Base-by-base conservation (phyloP, 2,797 vertebrate species). In the Typhlichthys eigenmanni region DNA sequence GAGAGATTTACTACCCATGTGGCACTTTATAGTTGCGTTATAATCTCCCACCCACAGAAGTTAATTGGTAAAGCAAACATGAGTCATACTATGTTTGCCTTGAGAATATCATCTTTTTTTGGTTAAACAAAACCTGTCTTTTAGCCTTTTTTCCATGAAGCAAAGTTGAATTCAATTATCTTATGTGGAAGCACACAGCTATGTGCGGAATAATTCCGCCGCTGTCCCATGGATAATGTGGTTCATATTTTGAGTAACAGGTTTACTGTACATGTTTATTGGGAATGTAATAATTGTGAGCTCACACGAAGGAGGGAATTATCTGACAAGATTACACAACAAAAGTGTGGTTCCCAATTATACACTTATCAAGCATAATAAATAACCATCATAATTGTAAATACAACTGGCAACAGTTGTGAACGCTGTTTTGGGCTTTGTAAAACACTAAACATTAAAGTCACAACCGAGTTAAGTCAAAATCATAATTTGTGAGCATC, bases 1-100 rank as follows among this genome's bases (percentile, higher is more conserved):
- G 47, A 71, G 47, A 71, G 69, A 80, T 84, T 85, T 79, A 86
- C 57, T 68, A 45, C 74, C 58, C 72, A 82, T 78, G 56, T 81
- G 76, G 70, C 57, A 66, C 68, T 81, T 83, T 34, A 72, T 10
- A 74, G 68, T 32, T 9, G 1, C 11, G 8, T 55, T 57, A 45
- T 66, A 64, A 58, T 68, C 45, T 56, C 66, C 56, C 54, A 55
- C 52, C 64, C 72, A 65, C 62, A 68, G 51, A 69, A 17, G 48
- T 58, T 63, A 58, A 65, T 61, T 53, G 54, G n/a, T 61, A 70
- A 58, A 67, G 69, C 66, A 66, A 75, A 68, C 54, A 63, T 53
- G 6, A 55, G 50, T 62, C 60, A 61, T 64, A 72, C 47, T 61
- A 19, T 53, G 38, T 75, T 59, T 61, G n/a, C 13, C 51, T 71